These are phyloP conservation scores for Aviceda subcristata DNA, from an alignment of 2,113 vertebrate genomes.

Conservation along the genomic window DNA sequence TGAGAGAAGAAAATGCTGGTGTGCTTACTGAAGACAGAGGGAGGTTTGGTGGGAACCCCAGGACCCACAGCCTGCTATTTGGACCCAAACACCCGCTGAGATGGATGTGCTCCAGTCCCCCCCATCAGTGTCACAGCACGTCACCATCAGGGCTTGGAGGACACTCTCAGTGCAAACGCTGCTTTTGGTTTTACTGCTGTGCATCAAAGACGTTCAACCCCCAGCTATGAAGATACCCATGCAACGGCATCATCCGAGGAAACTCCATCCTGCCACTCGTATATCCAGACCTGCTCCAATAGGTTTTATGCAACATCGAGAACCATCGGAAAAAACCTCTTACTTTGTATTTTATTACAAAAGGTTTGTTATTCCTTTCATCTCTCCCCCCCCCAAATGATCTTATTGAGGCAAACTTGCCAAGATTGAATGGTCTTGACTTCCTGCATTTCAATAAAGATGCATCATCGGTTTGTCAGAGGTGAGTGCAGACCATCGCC, in stretches of 20 bases:
- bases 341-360: not conserved
- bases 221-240: not conserved
- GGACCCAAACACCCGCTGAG: not conserved
- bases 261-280: not conserved
- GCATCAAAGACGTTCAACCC: not conserved
- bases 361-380: not conserved
- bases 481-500: not conserved
- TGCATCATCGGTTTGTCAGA: constrained; percentile 4
- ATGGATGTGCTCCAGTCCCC: too few species aligned
- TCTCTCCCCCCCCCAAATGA: not conserved
- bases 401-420: not conserved
- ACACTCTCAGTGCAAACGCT: not conserved
- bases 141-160: not conserved
- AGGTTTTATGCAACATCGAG: not conserved
- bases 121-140: not conserved
- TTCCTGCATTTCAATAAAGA: not conserved
- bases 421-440: not conserved
- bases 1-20: not conserved
- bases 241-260: not conserved
- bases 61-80: not conserved
- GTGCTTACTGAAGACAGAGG: not conserved
- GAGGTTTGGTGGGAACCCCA: not conserved
- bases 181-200: not conserved
- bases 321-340: not conserved
- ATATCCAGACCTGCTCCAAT: not conserved